phyloP scores from a whole-genome alignment of 2,113 vertebrate species.

The zebrafish (Danio rerio) region GRCz12tu NC_133189.1:21997501-21998000 shows the following conservation, averaged over 20 bases:
- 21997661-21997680: conserved; percentile 43
- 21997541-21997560: conserved; percentile 17
- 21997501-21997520: conserved; percentile 19
- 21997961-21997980: too few relatives aligned
- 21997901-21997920: background rate
- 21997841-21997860: background rate
- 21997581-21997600: background rate
- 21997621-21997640: conserved; percentile 23
- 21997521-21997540: conserved; percentile 42
- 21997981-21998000: too few relatives aligned
- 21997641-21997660: conserved; percentile 38
- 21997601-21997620: conserved; percentile 22
- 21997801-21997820: background rate
- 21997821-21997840: background rate
- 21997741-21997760: conserved; percentile 29
- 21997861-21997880: background rate
- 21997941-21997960: background rate
- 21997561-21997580: conserved; percentile 21
- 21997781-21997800: conserved; percentile 34
- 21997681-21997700: conserved; percentile 54
- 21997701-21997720: conserved; percentile 45
- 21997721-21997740: conserved; percentile 13
- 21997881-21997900: background rate
- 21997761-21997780: conserved; percentile 12
- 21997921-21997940: background rate